Conservation (phyloP, 1,140 invertebrate species). For the Neodiprion lecontei region DNA sequence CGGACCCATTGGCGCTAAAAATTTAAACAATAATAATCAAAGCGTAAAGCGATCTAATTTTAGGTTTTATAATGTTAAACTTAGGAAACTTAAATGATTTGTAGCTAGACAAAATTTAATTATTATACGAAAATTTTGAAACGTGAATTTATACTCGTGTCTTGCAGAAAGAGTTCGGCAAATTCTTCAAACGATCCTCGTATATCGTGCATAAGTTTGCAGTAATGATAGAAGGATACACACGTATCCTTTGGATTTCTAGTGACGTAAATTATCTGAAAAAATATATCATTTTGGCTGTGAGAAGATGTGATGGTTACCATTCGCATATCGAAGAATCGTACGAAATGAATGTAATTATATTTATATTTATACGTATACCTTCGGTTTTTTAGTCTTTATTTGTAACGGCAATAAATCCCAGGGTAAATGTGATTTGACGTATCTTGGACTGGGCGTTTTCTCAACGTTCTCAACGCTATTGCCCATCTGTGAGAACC, state of each 20-base stretch:
- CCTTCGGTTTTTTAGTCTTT: conserved; percentile 75
- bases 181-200: conserved; percentile 83
- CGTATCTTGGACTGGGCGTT: conserved; percentile 72
- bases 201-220: conserved; percentile 72
- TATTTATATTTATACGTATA: conserved; percentile 40
- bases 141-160: conserved; percentile 59
- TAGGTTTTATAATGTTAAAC: not conserved
- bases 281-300: conserved; percentile 30
- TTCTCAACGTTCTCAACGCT: conserved; percentile 75
- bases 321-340: not conserved
- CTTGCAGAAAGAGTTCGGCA: conserved; percentile 77
- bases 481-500: conserved; percentile 61
- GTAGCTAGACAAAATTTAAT: not conserved
- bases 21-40: conserved; percentile 13
- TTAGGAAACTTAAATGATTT: not conserved
- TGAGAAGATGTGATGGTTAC: not conserved
- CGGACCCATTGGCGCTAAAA: conserved; percentile 68
- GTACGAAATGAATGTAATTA: conserved; percentile 11
- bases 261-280: conserved; percentile 86
- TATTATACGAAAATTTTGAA: conserved; percentile 18
- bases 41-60: not conserved
- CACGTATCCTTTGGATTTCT: conserved; percentile 94
- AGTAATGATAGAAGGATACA: conserved; percentile 92
- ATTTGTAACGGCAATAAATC: conserved; percentile 74
- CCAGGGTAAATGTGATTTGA: conserved; percentile 83